Evolutionary conservation across 2,113 vertebrate genomes (phyloP), one percentile per base, ranked within the genome.

Genomic region (Pyxicephalus adspersus): DNA sequence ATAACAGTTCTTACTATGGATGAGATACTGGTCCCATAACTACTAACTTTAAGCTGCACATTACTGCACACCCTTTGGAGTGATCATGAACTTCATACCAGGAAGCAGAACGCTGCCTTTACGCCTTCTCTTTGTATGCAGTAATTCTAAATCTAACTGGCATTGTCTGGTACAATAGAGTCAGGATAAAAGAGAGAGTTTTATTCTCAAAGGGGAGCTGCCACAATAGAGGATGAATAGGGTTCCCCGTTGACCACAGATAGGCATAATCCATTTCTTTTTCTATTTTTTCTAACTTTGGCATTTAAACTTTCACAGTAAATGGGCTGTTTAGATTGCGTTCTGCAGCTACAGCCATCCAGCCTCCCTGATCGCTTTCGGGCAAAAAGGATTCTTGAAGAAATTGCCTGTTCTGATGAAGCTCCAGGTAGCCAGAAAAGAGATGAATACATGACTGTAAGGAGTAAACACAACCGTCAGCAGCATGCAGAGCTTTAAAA

Each of bases 161-260:
- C 23, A 73, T 73, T 72, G 78, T 74, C 70, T 65, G 58, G 5
- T 26, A 81, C 79, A 81, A 81, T 74, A 58, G 70, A 74, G 29
- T 13, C 51, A 26, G 28, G 61, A 57, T 73, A 74, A 25, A 72
- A 81, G 18, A 29, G 70, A 64, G 60, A 23, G 61, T 9, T 31
- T 73, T 51, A 64, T 58, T 65, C 58, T 20, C 8, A 18, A 16
- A 28, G 31, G 61, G 51, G 23, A 54, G 19, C n/a, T 20, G 67
- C 9, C 50, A 34, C 68, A 25, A 81, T 72, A 55, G 28, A 34
- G n/a, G 22, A 55, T 57, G 58, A 74, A 74, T 74, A 23, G 58
- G 55, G n/a, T n/a, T 52, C 79, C 67, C 68, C 34, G 50, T 51
- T 29, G 79, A 74, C 79, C 51, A 45, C 52, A 18, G 68, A 52